Percentiles rank a stretch among this genome's conserved stretches.
These are phyloP conservation scores for Dromas ardeola DNA, from an alignment of 2,113 vertebrate genomes.

Conservation along the genomic window DNA sequence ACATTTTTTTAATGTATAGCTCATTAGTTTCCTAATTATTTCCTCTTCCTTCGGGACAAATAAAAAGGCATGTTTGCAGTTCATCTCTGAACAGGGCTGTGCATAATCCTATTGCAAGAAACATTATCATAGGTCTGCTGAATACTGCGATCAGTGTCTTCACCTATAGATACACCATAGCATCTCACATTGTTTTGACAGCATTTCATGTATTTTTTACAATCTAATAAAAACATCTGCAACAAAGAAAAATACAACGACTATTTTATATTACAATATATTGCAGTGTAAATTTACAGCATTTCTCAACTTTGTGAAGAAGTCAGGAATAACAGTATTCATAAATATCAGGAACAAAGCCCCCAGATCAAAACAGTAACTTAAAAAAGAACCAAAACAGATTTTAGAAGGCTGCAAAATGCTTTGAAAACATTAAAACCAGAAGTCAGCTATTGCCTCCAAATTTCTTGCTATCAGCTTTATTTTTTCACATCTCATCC, in stretches of 20 bases:
- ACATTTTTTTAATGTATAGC: background rate
- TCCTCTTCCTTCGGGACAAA: conserved; percentile 6
- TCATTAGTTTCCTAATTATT: conserved; percentile 14
- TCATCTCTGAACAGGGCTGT: background rate
- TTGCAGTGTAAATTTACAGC: background rate
- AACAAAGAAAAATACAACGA: background rate
- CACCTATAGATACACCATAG: background rate
- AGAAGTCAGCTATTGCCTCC: background rate
- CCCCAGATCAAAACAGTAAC: background rate
- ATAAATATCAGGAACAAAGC: conserved; percentile 1
- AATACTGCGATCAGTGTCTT: background rate
- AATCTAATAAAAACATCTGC: background rate
- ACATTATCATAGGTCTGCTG: background rate
- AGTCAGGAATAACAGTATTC: background rate
- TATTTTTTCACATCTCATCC: background rate
- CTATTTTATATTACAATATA: background rate
- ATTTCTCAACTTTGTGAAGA: background rate
- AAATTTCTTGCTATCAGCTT: background rate
- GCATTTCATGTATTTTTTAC: background rate
- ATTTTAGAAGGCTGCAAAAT: background rate
- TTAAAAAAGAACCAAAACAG: background rate
- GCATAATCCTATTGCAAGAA: background rate
- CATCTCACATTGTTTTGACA: background rate
- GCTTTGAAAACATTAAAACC: background rate
- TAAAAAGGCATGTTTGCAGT: background rate